Evolutionary conservation across 2,888 invertebrate genomes (phyloP), one percentile per base, ranked within the genome.

Genomic region (Balanococcus diminutus): DNA sequence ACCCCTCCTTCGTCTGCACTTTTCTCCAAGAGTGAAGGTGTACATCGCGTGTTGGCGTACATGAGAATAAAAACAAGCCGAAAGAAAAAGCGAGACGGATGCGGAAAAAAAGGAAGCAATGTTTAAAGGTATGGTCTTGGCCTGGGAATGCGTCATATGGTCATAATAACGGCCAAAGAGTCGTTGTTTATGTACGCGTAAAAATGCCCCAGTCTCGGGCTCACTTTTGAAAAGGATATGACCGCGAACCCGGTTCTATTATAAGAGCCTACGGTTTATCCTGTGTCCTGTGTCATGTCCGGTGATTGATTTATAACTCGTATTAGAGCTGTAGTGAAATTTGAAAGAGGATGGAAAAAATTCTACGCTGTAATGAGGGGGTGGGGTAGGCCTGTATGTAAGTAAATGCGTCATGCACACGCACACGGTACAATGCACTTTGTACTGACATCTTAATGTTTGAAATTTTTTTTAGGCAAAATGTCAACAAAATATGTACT

Each of bases 71-170:
- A 75, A 75, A 75, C 32, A 67, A 67, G 19, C 51, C 67, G 25
- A 82, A 36, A 28, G 22, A 83, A 83, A 61, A 36, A 61, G 32
- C 3, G 19, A 9, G 25, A n/a, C n/a, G 39, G 25, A 82, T 14
- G 39, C 14, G 19, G 19, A 31, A 36, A 25, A 61, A 61, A 32
- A 32, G 61, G 56, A 56, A n/a, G n/a, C 25, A 32, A 31, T 36
- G 61, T 61, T 31, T 56, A 56, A 83, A 32, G 83, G 83, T 67
- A 67, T 31, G 83, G 51, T 83, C 67, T 83, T 83, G 22, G 46
- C 61, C 25, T 75, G 83, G 83, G 83, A 83, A 83, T 61, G 83
- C 83, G 83, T 83, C 83, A 83, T 83, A 51, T 83, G 83, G 83
- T 39, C 19, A 67, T 56, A 83, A 83, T 83, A 56, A 61, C 83